A percentile compares a stretch with the other conserved stretches of the same genome.
These are phyloP conservation scores for Balanococcus diminutus DNA, from an alignment of 2,888 invertebrate genomes.

Conservation along the genomic window DNA sequence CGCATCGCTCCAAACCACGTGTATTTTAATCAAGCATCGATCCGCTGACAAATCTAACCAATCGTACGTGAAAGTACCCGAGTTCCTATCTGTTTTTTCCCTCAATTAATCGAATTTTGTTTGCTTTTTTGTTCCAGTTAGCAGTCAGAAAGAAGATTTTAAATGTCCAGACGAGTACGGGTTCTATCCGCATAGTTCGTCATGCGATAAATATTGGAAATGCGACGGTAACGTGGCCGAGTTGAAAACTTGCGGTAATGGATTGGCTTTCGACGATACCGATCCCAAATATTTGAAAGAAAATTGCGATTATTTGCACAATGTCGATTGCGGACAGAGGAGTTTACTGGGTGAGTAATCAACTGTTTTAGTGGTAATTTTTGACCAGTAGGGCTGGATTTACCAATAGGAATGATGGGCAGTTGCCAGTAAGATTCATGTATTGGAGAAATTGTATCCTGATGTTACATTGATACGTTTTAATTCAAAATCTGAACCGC, in stretches of 20 bases:
- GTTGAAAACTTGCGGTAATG: constrained; percentile 91
- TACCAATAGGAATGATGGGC: too few species aligned
- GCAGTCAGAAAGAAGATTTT: constrained; percentile 78
- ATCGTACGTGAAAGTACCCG: background rate
- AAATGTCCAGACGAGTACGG: constrained; percentile 94
- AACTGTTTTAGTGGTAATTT: background rate
- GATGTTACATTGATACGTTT: too few species aligned
- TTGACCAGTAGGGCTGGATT: too few species aligned
- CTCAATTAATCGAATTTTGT: background rate
- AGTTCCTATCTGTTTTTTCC: too few species aligned
- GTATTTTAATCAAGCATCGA: constrained; percentile 2
- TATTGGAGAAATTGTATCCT: too few species aligned
- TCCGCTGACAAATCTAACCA: background rate
- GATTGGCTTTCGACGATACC: constrained; percentile 86
- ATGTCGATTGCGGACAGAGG: constrained; percentile 90
- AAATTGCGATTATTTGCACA: constrained; percentile 94
- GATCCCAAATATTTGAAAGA: constrained; percentile 90
- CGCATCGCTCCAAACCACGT: constrained; percentile 26
- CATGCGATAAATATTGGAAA: constrained; percentile 95
- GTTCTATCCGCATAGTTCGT: constrained; percentile 87
- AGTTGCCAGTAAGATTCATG: too few species aligned
- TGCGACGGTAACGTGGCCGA: constrained; percentile 88
- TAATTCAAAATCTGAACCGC: too few species aligned
- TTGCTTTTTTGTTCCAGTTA: constrained; percentile 63
- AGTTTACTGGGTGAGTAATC: constrained; percentile 75